phyloP scores from a whole-genome alignment of 2,797 vertebrate genomes.

The Typhlichthys eigenmanni region DNA sequence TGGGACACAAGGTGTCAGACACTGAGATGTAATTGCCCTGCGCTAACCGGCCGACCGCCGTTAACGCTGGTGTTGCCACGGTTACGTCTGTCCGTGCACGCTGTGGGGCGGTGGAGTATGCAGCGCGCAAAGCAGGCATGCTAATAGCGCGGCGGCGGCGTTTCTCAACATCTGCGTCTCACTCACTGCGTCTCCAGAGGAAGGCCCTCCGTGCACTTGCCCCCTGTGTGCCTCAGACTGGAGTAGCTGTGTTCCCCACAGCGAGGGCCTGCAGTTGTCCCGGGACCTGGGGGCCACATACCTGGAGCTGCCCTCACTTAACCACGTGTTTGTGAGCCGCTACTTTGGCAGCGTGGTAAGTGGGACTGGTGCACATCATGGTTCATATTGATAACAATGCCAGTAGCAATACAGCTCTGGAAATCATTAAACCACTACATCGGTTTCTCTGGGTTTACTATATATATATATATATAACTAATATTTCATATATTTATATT shows the following conservation, averaged over 20 bases:
- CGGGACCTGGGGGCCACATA: slow-evolving; percentile 93
- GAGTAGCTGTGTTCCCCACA: slow-evolving; percentile 88
- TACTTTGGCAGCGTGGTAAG: slow-evolving; percentile 96
- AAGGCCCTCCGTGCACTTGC: slow-evolving; percentile 89
- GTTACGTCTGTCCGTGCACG: too few relatives aligned
- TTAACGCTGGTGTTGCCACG: too few relatives aligned
- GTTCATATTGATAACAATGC: not conserved
- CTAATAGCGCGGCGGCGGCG: not conserved
- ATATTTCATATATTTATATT: too few relatives aligned
- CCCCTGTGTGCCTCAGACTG: slow-evolving; percentile 92
- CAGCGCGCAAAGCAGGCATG: too few relatives aligned
- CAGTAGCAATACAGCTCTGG: too few relatives aligned
- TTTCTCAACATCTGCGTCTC: not conserved
- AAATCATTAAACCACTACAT: too few relatives aligned
- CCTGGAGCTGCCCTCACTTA: slow-evolving; percentile 90
- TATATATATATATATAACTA: too few relatives aligned
- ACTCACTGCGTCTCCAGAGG: slow-evolving; percentile 71
- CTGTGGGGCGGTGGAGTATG: too few relatives aligned
- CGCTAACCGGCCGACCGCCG: too few relatives aligned
- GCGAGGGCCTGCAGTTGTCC: slow-evolving; percentile 91
- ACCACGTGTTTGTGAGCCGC: slow-evolving; percentile 90
- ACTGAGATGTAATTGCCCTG: too few relatives aligned
- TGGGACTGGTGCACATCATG: not conserved
- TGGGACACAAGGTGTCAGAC: too few relatives aligned
- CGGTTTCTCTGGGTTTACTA: too few relatives aligned